phyloP scores from a whole-genome alignment of 2,888 invertebrate genomes.

The Mesorhabditis belari region DNA sequence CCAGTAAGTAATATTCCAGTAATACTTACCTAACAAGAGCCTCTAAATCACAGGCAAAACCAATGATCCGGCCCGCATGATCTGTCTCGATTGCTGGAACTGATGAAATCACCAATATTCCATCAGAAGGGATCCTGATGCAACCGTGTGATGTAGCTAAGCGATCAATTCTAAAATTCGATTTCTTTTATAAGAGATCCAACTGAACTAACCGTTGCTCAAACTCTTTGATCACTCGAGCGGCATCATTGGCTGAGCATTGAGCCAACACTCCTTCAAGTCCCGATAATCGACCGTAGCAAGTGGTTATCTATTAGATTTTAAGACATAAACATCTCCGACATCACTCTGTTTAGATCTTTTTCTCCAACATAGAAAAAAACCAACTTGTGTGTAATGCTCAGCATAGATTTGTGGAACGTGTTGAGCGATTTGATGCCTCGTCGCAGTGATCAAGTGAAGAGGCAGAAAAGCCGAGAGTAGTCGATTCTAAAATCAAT shows the following conservation, averaged over 20 bases:
- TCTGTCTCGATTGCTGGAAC: conserved; percentile 19
- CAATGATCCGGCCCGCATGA: conserved; percentile 25
- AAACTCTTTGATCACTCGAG: conserved; percentile 43
- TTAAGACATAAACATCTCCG: not conserved
- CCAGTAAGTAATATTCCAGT: not conserved
- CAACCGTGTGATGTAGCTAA: conserved; percentile 16
- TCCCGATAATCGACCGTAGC: conserved; percentile 42
- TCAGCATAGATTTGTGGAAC: conserved; percentile 42
- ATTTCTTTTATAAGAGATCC: not conserved
- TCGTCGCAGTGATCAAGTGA: conserved; percentile 37
- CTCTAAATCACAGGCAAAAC: conserved; percentile 30
- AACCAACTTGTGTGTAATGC: conserved; percentile 28
- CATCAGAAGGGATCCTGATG: conserved; percentile 13
- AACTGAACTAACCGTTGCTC: conserved; percentile 12
- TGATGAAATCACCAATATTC: not conserved
- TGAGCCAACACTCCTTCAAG: conserved; percentile 40
- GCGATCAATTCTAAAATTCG: conserved; percentile 13
- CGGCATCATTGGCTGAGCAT: conserved; percentile 44
- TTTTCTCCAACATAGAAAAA: not conserved
- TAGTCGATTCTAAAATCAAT: conserved; percentile 34
- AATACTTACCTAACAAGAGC: conserved; percentile 16
- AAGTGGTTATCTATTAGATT: conserved; percentile 33
- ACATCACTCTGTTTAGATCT: not conserved
- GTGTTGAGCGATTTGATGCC: conserved; percentile 40
- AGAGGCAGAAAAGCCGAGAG: conserved; percentile 40